Base-by-base conservation (phyloP, 35 echinoderm and acorn worm species). In the Ophioderma brevispina region DNA sequence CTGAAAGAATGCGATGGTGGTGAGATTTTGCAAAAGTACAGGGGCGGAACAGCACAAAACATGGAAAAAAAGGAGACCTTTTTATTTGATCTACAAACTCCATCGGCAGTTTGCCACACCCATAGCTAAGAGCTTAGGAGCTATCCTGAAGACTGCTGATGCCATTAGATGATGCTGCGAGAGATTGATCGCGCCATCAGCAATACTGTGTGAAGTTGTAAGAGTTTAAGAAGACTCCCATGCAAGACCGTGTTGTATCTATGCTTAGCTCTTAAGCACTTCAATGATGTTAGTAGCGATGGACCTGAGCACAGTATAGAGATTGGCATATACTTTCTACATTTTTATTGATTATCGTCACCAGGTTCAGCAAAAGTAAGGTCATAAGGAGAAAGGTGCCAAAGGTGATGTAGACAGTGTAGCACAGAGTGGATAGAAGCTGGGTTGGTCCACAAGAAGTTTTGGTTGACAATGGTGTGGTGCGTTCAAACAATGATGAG, bases 191-290 rank as follows among this genome's bases (percentile, higher is more conserved):
- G 78, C 33, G 78, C 11, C 25, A 82, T 90, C 76, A 85, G 81
- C 17, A 85, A 77, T 6, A 91, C n/a, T 85, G 49, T 91, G 89
- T 91, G 89, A 91, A 23, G 81, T 91, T 91, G 81, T 55, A 91
- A 75, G 79, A 84, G 81, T 32, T 91, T 35, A 86, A 91, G 89
- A 91, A 86, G 63, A 91, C 89, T 1, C 89, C 89, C 14, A 25
- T 82, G 21, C 28, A n/a, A n/a, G 82, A 37, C 89, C 89, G n/a
- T 85, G 89, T 77, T 38, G 89, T 90, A 25, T 41, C 49, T 31
- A 30, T 91, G 38, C 89, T 18, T 91, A 36, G 89, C 89, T 35
- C n/a, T n/a, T n/a, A 91, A 75, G 32, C 50, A 84, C 25, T 90
- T 90, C 46, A 90, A 90, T 90, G 79, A 81, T 37, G 79, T 81